Evolutionary conservation across 2,113 vertebrate genomes (phyloP), one percentile per base, ranked within the genome.

Genomic region (Oncorhynchus mykiss): DNA sequence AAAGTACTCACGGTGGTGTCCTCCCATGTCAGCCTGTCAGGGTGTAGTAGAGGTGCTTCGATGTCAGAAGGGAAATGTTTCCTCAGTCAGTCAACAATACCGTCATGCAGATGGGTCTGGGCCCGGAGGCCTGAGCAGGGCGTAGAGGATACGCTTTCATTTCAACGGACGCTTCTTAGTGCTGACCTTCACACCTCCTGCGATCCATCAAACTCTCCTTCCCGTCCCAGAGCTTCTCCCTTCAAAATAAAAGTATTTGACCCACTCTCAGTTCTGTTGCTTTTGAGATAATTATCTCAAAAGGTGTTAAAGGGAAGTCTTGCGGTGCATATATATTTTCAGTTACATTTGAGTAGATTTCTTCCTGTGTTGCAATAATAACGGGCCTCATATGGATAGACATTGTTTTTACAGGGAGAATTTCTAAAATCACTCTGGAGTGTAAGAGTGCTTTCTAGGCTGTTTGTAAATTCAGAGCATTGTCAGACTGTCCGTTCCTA

Each of bases 161-260:
- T 93, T 90, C 39, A 45, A 45, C 39, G 39, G 8, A 45, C 39
- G 39, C 78, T 75, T 89, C 81, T 88, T 87, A 82, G 85, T 72
- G 90, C 78, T 94, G 91, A 93, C 90, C 92, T 73, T 64, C 86
- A 88, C 90, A 91, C 89, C 87, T 89, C 69, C 29, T 77, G 76
- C 87, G 80, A 85, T 91, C 88, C 88, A 90, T 92, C 91, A 91
- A 80, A 78, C 57, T 22, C 51, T 22, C 20, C 73, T 79, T 84
- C 80, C 85, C 84, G 8, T 57, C 85, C 82, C 49, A 76, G 78
- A 87, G 69, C 80, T 70, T 39, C 77, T 82, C 75, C 64, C 11
- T n/a, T 45, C 39, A 81, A 86, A 88, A 85, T 81, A 84, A 86
- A 83, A 22, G 25, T 60, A 1, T 22, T 29, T 67, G 27, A 34